Evolutionary conservation across 2,888 invertebrate genomes (phyloP).

Genomic region (Vanessa cardui): DNA sequence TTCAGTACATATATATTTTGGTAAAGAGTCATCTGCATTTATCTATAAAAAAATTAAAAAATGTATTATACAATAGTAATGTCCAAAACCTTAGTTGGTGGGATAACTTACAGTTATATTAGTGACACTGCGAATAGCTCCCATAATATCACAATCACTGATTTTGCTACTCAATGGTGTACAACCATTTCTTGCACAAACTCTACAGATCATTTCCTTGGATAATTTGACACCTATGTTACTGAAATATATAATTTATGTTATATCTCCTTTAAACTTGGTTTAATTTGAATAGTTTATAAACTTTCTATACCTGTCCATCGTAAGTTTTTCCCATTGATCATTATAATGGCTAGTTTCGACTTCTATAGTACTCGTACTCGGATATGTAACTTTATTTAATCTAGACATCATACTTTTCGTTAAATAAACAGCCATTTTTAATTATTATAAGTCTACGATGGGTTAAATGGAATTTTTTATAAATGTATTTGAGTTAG

Average conservation of each 20-base stretch:
- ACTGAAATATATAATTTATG: constrained; percentile 48
- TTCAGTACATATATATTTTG: constrained; percentile 72
- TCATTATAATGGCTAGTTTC: constrained; percentile 51
- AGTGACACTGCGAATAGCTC: constrained; percentile 64
- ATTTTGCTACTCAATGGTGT: constrained; percentile 66
- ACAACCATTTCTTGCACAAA: constrained; percentile 68
- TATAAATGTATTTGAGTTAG: not conserved
- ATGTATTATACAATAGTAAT: not conserved
- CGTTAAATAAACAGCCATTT: constrained; percentile 72
- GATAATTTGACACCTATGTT: constrained; percentile 55
- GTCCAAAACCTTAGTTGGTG: not conserved
- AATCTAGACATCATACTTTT: constrained; percentile 69
- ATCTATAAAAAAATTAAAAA: constrained; percentile 57
- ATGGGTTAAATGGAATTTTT: not conserved
- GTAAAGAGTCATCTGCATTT: constrained; percentile 67
- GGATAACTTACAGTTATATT: constrained; percentile 66
- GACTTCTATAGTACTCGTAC: constrained; percentile 46
- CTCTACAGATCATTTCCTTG: constrained; percentile 70
- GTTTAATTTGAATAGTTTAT: too few relatives aligned
- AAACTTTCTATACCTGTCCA: constrained; percentile 49
- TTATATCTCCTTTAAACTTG: too few relatives aligned
- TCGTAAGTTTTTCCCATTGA: constrained; percentile 67
- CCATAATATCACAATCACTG: constrained; percentile 67
- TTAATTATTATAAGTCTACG: constrained; percentile 18
- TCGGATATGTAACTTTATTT: constrained; percentile 60